Base-by-base conservation (phyloP, 2,888 invertebrate species). In the Trisateles emortualis region DNA sequence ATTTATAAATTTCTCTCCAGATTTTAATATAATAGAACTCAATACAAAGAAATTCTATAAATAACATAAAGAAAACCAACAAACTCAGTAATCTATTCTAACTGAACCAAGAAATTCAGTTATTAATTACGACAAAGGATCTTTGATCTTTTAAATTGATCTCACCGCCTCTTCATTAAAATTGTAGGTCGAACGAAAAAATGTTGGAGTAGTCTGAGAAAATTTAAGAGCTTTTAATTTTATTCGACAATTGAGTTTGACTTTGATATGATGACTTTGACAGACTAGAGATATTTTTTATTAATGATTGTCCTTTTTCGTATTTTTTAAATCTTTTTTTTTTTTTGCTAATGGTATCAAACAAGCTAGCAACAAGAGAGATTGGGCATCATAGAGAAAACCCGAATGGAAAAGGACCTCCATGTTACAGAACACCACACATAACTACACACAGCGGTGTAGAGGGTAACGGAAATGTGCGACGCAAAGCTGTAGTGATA, bases 91-190 rank as follows among this genome's bases (percentile, higher is more conserved):
- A 39, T 66, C 39, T 44, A 42, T 44, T 39, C 32, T 39, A 51
- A 17, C 16, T 26, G 30, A 36, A 35, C 17, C 30, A 10, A 52
- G 46, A 40, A 46, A 49, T 52, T 52, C 59, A 55, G 39, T 59
- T 62, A 52, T 50, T 64, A 65, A 65, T 65, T 65, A 55, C 11
- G 11, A 50, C 52, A 55, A 59, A 59, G 48, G 49, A 48, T 48
- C 54, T 65, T 68, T 68, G 59, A 55, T 50, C 68, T 45, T 32
- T n/a, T 49, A 33, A 65, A 68, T 59, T 68, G 50, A 59, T 68
- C 59, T 64, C 33, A 45, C 50, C 39, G 44, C 22, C 49, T 52
- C 48, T 59, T 63, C 41, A 64, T 65, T 52, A 42, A 2, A 58
- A 52, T 58, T 50, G 29, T 32, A 38, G 39, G 49, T 17, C 3